Conservation (phyloP, 2,888 invertebrate genomes). For the Clitarchus hookeri region DNA sequence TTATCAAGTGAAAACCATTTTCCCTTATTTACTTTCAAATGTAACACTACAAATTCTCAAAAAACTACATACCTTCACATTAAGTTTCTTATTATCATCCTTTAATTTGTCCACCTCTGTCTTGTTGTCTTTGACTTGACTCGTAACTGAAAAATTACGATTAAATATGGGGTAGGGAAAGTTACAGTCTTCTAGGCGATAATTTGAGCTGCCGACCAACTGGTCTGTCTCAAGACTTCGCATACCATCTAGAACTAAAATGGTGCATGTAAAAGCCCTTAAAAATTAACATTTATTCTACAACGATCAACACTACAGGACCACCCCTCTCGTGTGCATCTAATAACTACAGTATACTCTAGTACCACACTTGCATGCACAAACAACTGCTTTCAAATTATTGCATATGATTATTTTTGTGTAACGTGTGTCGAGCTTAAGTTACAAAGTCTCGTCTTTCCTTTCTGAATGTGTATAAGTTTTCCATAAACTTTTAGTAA, state of each 20-base stretch:
- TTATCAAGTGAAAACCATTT: too few species aligned
- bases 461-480: too few species aligned
- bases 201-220: neutral
- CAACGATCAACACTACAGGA: too few species aligned
- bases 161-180: neutral
- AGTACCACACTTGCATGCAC: too few species aligned
- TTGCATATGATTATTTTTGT: too few species aligned
- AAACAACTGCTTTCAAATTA: too few species aligned
- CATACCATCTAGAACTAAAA: neutral
- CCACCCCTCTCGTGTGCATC: too few species aligned
- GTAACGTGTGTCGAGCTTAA: too few species aligned
- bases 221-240: neutral
- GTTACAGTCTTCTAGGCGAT: neutral
- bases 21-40: too few species aligned
- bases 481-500: too few species aligned
- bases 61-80: neutral
- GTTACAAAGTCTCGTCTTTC: too few species aligned
- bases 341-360: too few species aligned
- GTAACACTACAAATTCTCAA: neutral
- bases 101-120: neutral
- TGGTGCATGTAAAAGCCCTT: neutral
- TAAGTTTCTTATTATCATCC: neutral
- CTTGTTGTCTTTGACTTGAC: constrained; percentile 2
- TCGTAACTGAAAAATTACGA: neutral
- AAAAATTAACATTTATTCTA: neutral